phyloP scores from a whole-genome alignment of 2,888 invertebrate species.

The Pseudolycoriella hygida region DNA sequence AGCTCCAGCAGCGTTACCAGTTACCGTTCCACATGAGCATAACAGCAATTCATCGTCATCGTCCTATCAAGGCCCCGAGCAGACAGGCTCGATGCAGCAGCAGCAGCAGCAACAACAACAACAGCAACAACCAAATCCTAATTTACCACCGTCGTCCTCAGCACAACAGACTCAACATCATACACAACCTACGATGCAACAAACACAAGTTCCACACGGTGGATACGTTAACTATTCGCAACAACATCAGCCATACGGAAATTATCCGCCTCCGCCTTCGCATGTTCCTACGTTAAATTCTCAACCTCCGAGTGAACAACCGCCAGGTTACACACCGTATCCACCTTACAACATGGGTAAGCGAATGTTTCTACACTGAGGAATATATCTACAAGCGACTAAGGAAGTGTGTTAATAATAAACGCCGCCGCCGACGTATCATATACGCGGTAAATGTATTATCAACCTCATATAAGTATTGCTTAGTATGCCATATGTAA shows the following conservation, averaged over 20 bases:
- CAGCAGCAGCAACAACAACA: neutral
- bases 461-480: too few species aligned
- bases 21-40: constrained; percentile 1
- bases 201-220: constrained; percentile 1
- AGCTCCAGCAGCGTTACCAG: constrained; percentile 2
- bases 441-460: too few species aligned
- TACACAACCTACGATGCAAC: constrained; percentile 5
- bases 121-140: neutral
- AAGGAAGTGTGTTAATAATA: too few species aligned
- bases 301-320: constrained; percentile 5
- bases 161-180: constrained; percentile 4
- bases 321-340: constrained; percentile 9
- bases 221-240: neutral
- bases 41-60: constrained; percentile 1
- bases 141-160: neutral
- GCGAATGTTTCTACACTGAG: too few species aligned
- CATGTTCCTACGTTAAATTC: constrained; percentile 4
- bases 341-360: constrained; percentile 3
- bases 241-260: constrained; percentile 1
- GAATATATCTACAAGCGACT: too few species aligned
- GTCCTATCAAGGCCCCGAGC: neutral
- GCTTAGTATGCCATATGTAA: too few species aligned
- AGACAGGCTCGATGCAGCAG: neutral
- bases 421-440: too few species aligned
- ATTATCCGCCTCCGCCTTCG: constrained; percentile 5